Conservation (phyloP, 1,140 invertebrate genomes). For the Panagrolaimus sp. region DNA sequence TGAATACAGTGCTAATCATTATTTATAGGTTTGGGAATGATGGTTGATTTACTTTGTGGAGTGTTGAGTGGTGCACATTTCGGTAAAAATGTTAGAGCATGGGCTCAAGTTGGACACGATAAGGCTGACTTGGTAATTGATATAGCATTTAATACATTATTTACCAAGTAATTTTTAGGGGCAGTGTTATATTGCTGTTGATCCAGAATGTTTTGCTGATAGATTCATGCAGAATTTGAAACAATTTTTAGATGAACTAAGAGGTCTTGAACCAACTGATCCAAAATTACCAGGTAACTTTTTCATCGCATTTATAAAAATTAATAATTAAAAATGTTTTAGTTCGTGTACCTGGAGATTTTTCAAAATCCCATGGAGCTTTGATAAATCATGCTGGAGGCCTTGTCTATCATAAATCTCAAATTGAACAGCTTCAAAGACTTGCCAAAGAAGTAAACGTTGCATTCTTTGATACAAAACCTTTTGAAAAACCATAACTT, state of each 20-base stretch:
- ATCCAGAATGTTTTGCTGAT: constrained; percentile 75
- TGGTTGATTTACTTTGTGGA: constrained; percentile 71
- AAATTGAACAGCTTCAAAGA: neutral
- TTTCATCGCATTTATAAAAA: no score
- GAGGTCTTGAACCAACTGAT: constrained; percentile 60
- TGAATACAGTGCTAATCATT: no score
- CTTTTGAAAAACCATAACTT: neutral
- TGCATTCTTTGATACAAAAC: neutral
- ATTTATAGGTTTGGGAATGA: constrained; percentile 68
- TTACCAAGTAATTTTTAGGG: constrained; percentile 60
- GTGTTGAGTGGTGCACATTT: constrained; percentile 60
- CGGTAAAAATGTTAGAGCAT: constrained; percentile 68
- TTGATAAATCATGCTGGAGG: neutral
- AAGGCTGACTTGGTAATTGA: constrained; percentile 70
- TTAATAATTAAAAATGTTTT: no score
- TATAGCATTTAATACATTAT: neutral
- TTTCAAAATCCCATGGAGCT: neutral
- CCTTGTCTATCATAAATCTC: neutral
- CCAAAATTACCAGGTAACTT: neutral
- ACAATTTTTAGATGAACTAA: constrained; percentile 62
- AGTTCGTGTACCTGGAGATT: neutral
- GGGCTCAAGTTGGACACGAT: constrained; percentile 65
- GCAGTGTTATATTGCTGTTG: constrained; percentile 81
- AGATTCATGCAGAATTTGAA: constrained; percentile 72
- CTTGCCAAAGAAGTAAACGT: neutral